Conservation (phyloP, 1,140 invertebrate genomes). For the Portunus trituberculatus region DNA sequence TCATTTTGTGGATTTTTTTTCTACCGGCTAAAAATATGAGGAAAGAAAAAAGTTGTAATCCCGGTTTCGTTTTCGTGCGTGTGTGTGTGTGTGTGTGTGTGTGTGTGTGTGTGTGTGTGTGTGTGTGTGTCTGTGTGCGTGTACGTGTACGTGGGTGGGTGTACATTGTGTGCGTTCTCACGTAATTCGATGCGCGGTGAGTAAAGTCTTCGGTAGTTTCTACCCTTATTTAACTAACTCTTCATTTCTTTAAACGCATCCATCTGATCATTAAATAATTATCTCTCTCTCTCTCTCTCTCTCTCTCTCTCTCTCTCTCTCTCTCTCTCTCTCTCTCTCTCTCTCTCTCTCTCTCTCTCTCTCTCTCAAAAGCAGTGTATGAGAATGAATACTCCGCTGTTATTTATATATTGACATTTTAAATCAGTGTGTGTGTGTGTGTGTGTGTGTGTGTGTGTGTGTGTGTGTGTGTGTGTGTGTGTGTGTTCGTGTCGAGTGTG, state of each 20-base stretch:
- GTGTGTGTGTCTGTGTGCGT: not conserved
- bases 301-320: not conserved
- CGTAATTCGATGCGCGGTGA: not conserved
- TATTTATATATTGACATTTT: too few relatives aligned
- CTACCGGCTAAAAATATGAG: not conserved
- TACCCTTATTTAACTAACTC: not conserved
- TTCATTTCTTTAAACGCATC: too few relatives aligned
- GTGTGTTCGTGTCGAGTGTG: too few relatives aligned
- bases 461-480: too few relatives aligned
- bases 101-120: constrained; percentile 18
- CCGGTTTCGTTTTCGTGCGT: not conserved
- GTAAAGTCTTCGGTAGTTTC: not conserved
- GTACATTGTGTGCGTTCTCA: not conserved
- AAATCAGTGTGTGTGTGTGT: too few relatives aligned
- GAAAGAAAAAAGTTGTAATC: not conserved
- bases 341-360: not conserved
- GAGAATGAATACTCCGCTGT: too few relatives aligned
- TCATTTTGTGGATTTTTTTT: not conserved
- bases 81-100: constrained; percentile 18
- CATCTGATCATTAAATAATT: too few relatives aligned
- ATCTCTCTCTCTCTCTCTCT: not conserved
- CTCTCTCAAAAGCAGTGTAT: too few relatives aligned
- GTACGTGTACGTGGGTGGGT: not conserved
- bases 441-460: too few relatives aligned
- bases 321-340: not conserved